These are phyloP conservation scores for Potamilus streckersoni DNA, from an alignment of 1,140 invertebrate species.

Conservation along the genomic window DNA sequence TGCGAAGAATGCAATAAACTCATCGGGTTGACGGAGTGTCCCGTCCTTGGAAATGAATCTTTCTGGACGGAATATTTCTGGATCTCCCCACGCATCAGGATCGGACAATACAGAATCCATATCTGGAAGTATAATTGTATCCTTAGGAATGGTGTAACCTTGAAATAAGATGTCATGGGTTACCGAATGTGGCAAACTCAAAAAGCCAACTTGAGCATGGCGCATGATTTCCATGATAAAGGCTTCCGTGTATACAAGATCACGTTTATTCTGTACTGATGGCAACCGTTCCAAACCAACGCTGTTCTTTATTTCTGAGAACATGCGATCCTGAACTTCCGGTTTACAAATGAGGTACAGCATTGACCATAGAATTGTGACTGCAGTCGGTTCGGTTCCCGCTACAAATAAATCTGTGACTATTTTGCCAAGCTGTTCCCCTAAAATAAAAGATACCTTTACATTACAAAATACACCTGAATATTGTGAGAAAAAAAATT, in stretches of 20 bases:
- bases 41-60: slow-evolving; percentile 65
- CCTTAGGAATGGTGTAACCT: slow-evolving; percentile 56
- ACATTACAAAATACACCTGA: too few relatives aligned
- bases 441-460: too few relatives aligned
- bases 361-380: slow-evolving; percentile 73
- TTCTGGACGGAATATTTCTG: slow-evolving; percentile 77
- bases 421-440: too few relatives aligned
- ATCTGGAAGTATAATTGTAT: slow-evolving; percentile 53
- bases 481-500: too few relatives aligned
- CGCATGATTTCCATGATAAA: slow-evolving; percentile 31
- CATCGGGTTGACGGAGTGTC: slow-evolving; percentile 8
- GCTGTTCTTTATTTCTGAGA: slow-evolving; percentile 82
- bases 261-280: slow-evolving; percentile 2
- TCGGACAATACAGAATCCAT: slow-evolving; percentile 50
- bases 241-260: slow-evolving; percentile 22
- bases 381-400: too few relatives aligned
- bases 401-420: too few relatives aligned
- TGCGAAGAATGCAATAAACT: slow-evolving; percentile 40
- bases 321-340: slow-evolving; percentile 80
- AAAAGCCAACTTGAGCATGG: slow-evolving; percentile 57
- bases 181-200: slow-evolving; percentile 23
- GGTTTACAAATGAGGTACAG: slow-evolving; percentile 82
- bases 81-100: slow-evolving; percentile 73
- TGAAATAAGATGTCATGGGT: slow-evolving; percentile 39
- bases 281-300: slow-evolving; percentile 10